Evolutionary conservation across 2,888 invertebrate genomes (phyloP).

Genomic region (Andrena camellia): DNA sequence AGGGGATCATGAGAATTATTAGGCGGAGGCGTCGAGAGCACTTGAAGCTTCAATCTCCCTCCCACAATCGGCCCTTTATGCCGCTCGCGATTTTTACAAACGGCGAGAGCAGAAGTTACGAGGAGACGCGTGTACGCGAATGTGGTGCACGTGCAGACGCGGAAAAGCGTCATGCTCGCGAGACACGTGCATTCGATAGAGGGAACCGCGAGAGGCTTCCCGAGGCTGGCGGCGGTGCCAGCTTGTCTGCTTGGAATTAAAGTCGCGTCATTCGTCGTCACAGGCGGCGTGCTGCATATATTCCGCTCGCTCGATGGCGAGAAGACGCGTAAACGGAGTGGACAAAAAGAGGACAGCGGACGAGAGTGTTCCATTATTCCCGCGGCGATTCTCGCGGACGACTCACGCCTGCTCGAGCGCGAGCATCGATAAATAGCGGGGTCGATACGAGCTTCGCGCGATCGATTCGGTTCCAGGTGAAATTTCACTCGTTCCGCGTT

Average conservation of each 20-base stretch:
- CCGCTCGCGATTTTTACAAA: background rate
- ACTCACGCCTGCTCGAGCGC: background rate
- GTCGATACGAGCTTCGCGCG: background rate
- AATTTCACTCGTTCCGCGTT: background rate
- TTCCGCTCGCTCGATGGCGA: background rate
- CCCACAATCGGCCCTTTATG: background rate
- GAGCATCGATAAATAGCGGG: constrained; percentile 22
- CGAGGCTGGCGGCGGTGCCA: constrained; percentile 43
- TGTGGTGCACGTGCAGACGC: constrained; percentile 4
- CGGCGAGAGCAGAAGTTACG: background rate
- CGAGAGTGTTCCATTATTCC: background rate
- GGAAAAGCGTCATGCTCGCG: constrained; percentile 1
- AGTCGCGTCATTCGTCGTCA: constrained; percentile 42
- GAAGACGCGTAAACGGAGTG: background rate
- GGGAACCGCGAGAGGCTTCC: constrained; percentile 5
- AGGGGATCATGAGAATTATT: background rate
- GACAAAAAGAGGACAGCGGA: background rate
- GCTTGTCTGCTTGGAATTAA: constrained; percentile 57
- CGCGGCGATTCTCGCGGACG: background rate
- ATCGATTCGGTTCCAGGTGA: background rate
- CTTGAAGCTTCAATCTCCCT: background rate
- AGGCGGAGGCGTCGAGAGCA: background rate
- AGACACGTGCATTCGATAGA: constrained; percentile 42
- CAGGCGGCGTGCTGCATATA: constrained; percentile 27
- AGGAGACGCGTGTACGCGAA: background rate